Base-by-base conservation (phyloP, 2,888 invertebrate genomes). In the Leucophenga maculata region DNA sequence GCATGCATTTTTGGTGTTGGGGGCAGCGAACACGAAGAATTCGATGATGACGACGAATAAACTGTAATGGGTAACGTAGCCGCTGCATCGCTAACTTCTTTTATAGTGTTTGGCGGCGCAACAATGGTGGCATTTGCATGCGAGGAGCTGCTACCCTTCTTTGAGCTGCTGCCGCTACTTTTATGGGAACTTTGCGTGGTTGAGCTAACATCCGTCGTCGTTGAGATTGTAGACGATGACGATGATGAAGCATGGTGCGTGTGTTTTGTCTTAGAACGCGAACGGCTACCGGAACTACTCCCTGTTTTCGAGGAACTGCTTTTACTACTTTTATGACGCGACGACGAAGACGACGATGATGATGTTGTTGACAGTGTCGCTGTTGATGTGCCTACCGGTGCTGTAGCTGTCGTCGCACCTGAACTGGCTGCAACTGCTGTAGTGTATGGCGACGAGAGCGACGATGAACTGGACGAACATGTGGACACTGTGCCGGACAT, bases 391-490 rank as follows among this genome's bases (percentile, higher is more conserved):
- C 32, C 44, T 22, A 8, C 11, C 18, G 55, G 22, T 14, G 20
- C 11, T 22, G 55, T 11, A 4, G 22, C 55, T 18, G 60, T 4
- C 13, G 16, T 16, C 3, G 88, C 84, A 71, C 86, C 89, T 16
- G 88, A 86, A 54, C 89, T 88, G 64, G 89, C 87, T 8, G 88
- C 86, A 74, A 31, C 31, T 3, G 88, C 48, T 13, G 13, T n/a
- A 88, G 86, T 89, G 86, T 89, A 88, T 50, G 85, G 86, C 60
- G 86, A 76, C 69, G 88, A 88, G 80, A 86, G 73, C 57, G 90
- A 89, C 67, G 89, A 79, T 1, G 89, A 88, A 44, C 89, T 89
- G 18, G 76, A 76, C 1, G 85, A 78, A 39, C 78, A 77, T 39
- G 78, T 80, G 44, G 82, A 80, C 26, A 75, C 69, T 1, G 78